Evolutionary conservation across 64 coral and sea anemone genomes (phyloP), one percentile per base, ranked within the genome.

Genomic region (Actinia equina): DNA sequence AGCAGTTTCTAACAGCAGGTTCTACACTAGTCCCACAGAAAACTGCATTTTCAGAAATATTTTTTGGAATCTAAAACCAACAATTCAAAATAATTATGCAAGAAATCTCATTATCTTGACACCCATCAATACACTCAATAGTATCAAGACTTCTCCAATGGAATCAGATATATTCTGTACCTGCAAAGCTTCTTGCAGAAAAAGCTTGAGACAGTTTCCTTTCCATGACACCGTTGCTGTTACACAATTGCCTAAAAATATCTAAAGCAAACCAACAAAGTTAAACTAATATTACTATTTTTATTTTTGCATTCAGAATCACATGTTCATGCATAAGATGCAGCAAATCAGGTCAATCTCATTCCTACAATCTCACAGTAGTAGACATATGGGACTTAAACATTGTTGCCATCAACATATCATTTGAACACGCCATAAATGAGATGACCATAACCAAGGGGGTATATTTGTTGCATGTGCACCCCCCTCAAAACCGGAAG

Each of bases 11-110:
- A 23, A 99, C 93, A 71, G 93, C 93, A 70, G 97, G 93, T 80
- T 99, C 93, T 17, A 99, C 90, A 93, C 97, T 94, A 7, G 90
- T 90, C 57, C 96, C 93, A 90, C 96, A 92, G 78, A 98, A 98
- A 7, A 87, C 58, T 60, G 90, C 54, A 82, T 88, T 90, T 84
- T 98, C 96, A 60, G 86, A 92, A 44, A 98, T 92, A 70, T 94
- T 87, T 61, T 98, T 95, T 83, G 93, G 88, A 90, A 98, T 92
- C 96, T 98, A 79, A 42, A 11, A 94, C 81, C 7, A 69, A 65
- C 30, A 85, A 79, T 0, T 1, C 6, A 46, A 79, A 79, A 8
- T 9, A 77, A 25, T 17, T 17, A 41, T 9, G 0, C 70, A 74
- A 57, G 0, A 82, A 41, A 69, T 8, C 54, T 2, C 71, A 42